Evolutionary conservation across 2,113 vertebrate genomes (phyloP).

Genomic region (Urocolius indicus): DNA sequence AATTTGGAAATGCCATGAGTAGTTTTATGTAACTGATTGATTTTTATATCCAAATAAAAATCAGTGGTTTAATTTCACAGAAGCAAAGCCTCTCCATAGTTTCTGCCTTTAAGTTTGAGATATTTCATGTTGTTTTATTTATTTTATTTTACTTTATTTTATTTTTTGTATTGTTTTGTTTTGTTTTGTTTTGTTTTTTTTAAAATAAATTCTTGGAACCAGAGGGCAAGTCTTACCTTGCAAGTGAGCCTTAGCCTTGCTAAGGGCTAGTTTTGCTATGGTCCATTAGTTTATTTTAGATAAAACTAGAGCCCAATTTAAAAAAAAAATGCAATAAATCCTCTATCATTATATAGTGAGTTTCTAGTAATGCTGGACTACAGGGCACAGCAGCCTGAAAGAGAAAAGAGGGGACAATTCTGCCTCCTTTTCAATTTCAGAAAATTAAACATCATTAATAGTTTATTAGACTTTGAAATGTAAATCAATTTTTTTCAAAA

Average conservation of each 20-base stretch:
- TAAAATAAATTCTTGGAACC: not conserved
- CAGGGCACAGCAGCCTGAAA: not conserved
- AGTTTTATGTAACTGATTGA: not conserved
- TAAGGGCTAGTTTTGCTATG: not conserved
- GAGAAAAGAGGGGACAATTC: not conserved
- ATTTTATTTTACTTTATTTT: too few species aligned
- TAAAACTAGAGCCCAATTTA: not conserved
- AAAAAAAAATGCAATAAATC: not conserved
- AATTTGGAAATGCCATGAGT: not conserved
- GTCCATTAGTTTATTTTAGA: not conserved
- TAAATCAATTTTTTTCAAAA: not conserved
- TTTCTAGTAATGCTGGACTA: not conserved
- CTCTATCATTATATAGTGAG: not conserved
- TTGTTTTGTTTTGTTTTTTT: too few species aligned
- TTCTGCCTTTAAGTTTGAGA: not conserved
- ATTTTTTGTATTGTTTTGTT: too few species aligned
- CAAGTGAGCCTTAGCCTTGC: not conserved
- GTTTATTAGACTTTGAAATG: not conserved
- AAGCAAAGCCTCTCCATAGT: not conserved
- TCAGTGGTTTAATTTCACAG: not conserved
- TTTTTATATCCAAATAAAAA: not conserved
- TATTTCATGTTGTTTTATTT: not conserved
- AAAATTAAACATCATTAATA: not conserved
- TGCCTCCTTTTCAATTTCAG: not conserved
- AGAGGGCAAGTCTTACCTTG: not conserved